phyloP scores from a whole-genome alignment of 2,888 invertebrate genomes.

The Gibbula magus region DNA sequence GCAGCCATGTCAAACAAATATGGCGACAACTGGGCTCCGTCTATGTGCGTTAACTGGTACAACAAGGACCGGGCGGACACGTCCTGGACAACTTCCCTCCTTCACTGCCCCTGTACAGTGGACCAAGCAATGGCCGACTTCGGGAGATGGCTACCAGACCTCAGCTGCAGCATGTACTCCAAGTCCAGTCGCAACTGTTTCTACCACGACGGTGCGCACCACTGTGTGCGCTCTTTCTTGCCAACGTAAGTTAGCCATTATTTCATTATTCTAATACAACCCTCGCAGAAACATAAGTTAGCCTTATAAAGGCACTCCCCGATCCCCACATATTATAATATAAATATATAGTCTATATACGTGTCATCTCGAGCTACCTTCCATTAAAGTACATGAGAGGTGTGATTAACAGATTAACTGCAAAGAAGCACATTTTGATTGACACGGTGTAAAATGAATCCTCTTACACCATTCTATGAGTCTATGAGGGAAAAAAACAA shows the following conservation, averaged over 20 bases:
- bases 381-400: no score
- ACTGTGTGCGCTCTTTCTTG: conserved; percentile 93
- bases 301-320: no score
- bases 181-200: conserved; percentile 78
- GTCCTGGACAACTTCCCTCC: conserved; percentile 81
- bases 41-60: conserved; percentile 93
- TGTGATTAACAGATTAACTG: no score
- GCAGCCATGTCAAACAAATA: conserved; percentile 67
- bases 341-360: no score
- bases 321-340: no score
- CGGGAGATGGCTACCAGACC: conserved; percentile 88
- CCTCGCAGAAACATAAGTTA: no score
- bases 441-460: no score
- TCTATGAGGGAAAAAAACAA: no score
- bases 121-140: conserved; percentile 93
- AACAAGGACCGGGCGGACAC: conserved; percentile 90
- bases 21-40: conserved; percentile 88
- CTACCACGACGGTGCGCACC: conserved; percentile 91
- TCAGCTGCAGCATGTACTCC: conserved; percentile 78
- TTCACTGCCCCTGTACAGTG: conserved; percentile 89
- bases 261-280: not conserved
- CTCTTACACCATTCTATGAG: no score
- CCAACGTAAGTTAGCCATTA: conserved; percentile 83
- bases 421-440: no score
- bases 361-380: no score